Conservation (phyloP, 2,113 vertebrate genomes). For the Chlorodrepanis virens region DNA sequence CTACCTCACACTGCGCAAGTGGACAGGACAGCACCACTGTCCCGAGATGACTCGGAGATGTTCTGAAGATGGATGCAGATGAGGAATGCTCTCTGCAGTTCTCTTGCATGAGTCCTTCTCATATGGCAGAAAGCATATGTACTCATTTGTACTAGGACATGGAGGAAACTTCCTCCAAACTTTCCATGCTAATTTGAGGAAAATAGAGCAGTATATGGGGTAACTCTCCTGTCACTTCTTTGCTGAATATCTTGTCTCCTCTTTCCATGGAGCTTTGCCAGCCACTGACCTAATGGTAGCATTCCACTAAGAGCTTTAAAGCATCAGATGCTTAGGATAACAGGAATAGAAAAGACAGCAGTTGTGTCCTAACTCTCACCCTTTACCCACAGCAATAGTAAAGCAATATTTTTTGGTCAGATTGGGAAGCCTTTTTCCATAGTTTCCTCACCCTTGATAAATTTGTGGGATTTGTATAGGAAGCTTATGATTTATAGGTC, state of each 20-base stretch:
- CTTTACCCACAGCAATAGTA: not conserved
- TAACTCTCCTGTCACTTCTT: not conserved
- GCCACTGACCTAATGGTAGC: not conserved
- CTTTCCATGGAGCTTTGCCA: not conserved
- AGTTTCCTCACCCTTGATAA: not conserved
- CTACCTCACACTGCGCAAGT: not conserved
- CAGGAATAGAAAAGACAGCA: not conserved
- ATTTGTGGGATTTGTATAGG: not conserved
- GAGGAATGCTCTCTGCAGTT: not conserved
- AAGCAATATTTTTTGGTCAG: not conserved
- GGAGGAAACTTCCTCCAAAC: not conserved
- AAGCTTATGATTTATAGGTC: not conserved
- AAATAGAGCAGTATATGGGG: not conserved
- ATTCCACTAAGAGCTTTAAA: not conserved
- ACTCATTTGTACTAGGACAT: not conserved
- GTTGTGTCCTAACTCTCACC: not conserved
- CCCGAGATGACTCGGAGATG: not conserved
- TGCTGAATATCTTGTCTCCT: not conserved
- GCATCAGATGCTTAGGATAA: not conserved
- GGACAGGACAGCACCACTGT: not conserved
- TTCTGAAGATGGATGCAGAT: not conserved
- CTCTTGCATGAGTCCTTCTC: not conserved
- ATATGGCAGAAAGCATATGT: not conserved
- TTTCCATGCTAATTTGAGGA: not conserved
- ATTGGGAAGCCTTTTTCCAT: not conserved